Percentiles rank a stretch among this genome's conserved stretches.
Evolutionary conservation across 2,797 vertebrate genomes (phyloP).

Genomic region (Cygnus olor): DNA sequence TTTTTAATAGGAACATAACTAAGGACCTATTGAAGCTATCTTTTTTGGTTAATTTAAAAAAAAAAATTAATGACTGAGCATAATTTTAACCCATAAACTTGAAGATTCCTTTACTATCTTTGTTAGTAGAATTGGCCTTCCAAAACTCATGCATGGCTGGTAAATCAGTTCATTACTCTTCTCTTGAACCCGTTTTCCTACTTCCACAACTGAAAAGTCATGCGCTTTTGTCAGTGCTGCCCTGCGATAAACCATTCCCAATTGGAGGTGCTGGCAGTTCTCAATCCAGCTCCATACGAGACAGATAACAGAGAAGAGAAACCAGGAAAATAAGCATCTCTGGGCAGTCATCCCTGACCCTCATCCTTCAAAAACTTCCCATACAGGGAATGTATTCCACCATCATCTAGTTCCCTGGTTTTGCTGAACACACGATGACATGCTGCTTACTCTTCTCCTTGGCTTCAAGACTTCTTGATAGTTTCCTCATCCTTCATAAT

Average conservation of each 20-base stretch:
- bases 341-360: background rate
- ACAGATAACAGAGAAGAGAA: background rate
- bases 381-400: background rate
- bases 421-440: background rate
- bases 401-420: background rate
- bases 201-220: background rate
- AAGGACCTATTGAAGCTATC: background rate
- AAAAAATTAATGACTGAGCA: background rate
- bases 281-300: fast-evolving
- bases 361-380: background rate
- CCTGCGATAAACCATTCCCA: background rate
- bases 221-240: background rate
- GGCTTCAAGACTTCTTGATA: background rate
- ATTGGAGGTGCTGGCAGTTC: background rate
- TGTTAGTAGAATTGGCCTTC: background rate
- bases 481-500: background rate
- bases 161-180: background rate
- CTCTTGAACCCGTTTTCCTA: background rate
- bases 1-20: background rate
- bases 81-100: background rate
- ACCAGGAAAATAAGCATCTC: background rate
- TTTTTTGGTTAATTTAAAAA: background rate
- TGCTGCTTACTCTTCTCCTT: background rate
- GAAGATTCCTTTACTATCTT: background rate
- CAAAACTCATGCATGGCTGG: background rate